Conservation (phyloP, 2,888 invertebrate genomes). For the Mesorhabditis belari region DNA sequence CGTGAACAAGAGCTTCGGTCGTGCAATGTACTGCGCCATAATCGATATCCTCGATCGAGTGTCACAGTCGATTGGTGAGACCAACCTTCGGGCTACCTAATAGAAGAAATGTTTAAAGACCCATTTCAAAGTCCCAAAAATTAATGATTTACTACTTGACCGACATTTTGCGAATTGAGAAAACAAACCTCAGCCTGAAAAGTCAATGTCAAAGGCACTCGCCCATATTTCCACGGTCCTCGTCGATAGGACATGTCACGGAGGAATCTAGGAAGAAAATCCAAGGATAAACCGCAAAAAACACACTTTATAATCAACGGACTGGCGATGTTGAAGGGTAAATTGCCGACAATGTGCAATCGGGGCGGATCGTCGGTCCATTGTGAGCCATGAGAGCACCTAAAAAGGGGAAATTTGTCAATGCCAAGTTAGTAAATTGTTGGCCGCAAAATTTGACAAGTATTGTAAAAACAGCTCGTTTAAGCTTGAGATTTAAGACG, state of each 20-base stretch:
- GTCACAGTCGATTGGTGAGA: conserved; percentile 65
- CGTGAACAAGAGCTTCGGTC: conserved; percentile 73
- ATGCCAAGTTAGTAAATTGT: too few relatives aligned
- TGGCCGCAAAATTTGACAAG: too few relatives aligned
- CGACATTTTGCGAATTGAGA: not conserved
- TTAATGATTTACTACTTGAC: not conserved
- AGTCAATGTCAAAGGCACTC: conserved; percentile 81
- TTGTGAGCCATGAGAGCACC: conserved; percentile 30
- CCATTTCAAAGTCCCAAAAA: not conserved
- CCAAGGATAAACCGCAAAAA: not conserved
- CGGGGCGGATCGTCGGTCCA: conserved; percentile 63
- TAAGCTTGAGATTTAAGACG: too few relatives aligned
- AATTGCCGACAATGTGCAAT: conserved; percentile 60
- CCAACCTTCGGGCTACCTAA: conserved; percentile 85
- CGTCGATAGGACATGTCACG: conserved; percentile 69
- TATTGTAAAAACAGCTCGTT: too few relatives aligned
- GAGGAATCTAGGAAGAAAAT: conserved; percentile 65
- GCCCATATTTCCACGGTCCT: conserved; percentile 73
- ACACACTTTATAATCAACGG: conserved; percentile 69
- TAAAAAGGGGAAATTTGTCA: too few relatives aligned
- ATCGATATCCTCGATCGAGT: conserved; percentile 82
- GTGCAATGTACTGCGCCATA: conserved; percentile 88
- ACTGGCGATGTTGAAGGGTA: conserved; percentile 92
- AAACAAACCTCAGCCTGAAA: conserved; percentile 65
- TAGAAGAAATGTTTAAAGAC: too few relatives aligned